phyloP scores from a whole-genome alignment of 2,888 invertebrate species.

The Falcaria lacertinaria region DNA sequence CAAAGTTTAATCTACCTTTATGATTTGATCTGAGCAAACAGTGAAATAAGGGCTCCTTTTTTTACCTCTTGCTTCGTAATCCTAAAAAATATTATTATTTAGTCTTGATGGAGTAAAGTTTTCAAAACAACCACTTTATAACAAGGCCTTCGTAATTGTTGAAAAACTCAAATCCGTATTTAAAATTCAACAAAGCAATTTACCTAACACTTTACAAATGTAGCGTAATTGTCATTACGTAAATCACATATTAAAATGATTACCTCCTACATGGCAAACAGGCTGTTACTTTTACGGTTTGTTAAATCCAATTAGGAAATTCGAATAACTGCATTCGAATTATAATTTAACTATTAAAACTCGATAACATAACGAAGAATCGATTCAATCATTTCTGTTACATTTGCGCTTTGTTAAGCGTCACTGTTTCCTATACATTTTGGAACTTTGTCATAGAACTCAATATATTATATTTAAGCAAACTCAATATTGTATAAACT shows the following conservation, averaged over 20 bases:
- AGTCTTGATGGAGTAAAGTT: background rate
- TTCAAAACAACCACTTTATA: background rate
- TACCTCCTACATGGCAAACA: too few relatives aligned
- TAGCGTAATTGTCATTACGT: background rate
- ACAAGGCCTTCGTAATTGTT: background rate
- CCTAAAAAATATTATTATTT: too few relatives aligned
- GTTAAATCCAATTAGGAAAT: conserved; percentile 10
- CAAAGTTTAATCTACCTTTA: too few relatives aligned
- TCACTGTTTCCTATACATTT: too few relatives aligned
- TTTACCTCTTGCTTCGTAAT: too few relatives aligned
- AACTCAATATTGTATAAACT: background rate
- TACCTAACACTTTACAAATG: background rate
- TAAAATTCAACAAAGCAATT: background rate
- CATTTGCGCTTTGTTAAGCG: too few relatives aligned
- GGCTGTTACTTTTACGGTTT: conserved; percentile 27
- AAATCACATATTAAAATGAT: conserved; percentile 9
- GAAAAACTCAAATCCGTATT: background rate
- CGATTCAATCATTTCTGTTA: background rate
- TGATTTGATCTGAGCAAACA: too few relatives aligned
- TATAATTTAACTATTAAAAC: background rate
- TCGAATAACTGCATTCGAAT: background rate
- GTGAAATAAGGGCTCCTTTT: too few relatives aligned
- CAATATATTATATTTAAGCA: too few relatives aligned
- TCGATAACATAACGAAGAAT: background rate
- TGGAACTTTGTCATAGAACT: too few relatives aligned